Base-by-base conservation (phyloP, 2,797 vertebrate genomes). In the Erpetoichthys calabaricus region DNA sequence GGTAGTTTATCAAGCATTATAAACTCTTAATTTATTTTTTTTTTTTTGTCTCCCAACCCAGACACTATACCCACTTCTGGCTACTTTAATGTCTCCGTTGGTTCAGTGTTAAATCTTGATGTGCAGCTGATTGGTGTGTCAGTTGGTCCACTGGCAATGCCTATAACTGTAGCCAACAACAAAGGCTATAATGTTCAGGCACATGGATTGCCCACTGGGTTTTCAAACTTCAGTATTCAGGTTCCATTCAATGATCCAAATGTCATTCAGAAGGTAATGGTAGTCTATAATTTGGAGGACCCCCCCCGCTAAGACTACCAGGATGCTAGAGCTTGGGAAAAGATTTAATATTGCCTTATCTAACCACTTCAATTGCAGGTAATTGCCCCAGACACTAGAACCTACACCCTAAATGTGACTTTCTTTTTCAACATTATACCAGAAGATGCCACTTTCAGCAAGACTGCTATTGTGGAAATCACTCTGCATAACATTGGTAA, bases 41-140 rank as follows among this genome's bases (percentile, higher is more conserved):
- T 46, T 56, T 55, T 45, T 4, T 45, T 7, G 5, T 44, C 5
- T n/a, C 42, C 45, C n/a, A n/a, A n/a, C n/a, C 5, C 67, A 89
- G 86, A 63, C 62, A 83, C 82, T 0, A 47, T 63, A 6, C 45
- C 65, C 8, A 73, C 73, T 8, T 55, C 62, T 1, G 42, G 65
- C 0, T 0, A 76, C 42, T 89, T 89, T 67, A 67, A 42, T 0
- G 8, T 82, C 4, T 7, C 62, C 1, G n/a, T 86, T 64, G 82
- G 82, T 1, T 60, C 60, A 0, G 81, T 86, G 54, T 68, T 86
- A 47, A 25, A 25, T 25, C 57, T 67, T 7, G 85, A 89, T 49
- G 82, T 87, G 4, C 67, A 55, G 60, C 72, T 89, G 55, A 63
- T 55, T 8, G 86, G 86, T 65, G 59, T 89, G 63, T 85, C 81